A percentile compares a stretch with the other conserved stretches of the same genome.
phyloP scores from a whole-genome alignment of 2,888 invertebrate species.

The Crocallis elinguaria region DNA sequence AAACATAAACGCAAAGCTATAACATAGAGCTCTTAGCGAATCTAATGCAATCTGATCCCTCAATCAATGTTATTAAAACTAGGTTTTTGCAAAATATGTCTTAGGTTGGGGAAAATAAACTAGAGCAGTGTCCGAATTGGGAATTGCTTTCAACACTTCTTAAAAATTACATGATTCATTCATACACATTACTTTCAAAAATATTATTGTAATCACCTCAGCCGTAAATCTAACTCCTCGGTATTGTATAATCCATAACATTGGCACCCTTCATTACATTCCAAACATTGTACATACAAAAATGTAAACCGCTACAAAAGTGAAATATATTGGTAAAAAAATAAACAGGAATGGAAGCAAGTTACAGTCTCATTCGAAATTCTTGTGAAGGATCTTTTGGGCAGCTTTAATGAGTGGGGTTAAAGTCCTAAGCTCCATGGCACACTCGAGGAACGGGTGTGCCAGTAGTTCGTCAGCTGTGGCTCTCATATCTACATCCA shows the following conservation, averaged over 20 bases:
- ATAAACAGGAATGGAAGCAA: conserved; percentile 58
- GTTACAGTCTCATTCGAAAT: conserved; percentile 65
- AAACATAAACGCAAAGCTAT: conserved; percentile 25
- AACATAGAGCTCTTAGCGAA: conserved; percentile 32
- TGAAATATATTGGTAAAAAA: conserved; percentile 50
- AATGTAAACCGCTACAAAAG: conserved; percentile 66
- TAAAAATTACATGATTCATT: background rate
- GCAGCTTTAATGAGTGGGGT: conserved; percentile 96
- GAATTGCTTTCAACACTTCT: too few species aligned
- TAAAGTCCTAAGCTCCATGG: conserved; percentile 92
- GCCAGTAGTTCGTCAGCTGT: conserved; percentile 90
- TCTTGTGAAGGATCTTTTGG: conserved; percentile 91
- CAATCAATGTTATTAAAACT: conserved; percentile 2
- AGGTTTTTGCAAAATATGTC: background rate
- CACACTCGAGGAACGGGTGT: conserved; percentile 91
- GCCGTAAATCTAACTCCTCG: conserved; percentile 3
- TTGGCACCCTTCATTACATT: conserved; percentile 57
- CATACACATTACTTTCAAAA: conserved; percentile 1
- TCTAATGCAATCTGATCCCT: conserved; percentile 23
- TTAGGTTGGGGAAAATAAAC: too few species aligned
- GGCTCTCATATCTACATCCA: conserved; percentile 91
- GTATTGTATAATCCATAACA: conserved; percentile 15
- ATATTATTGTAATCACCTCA: conserved; percentile 2
- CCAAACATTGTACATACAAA: conserved; percentile 50
- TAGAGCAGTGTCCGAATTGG: too few species aligned